Evolutionary conservation across 2,797 vertebrate genomes (phyloP).

Genomic region (Astyanax mexicanus): DNA sequence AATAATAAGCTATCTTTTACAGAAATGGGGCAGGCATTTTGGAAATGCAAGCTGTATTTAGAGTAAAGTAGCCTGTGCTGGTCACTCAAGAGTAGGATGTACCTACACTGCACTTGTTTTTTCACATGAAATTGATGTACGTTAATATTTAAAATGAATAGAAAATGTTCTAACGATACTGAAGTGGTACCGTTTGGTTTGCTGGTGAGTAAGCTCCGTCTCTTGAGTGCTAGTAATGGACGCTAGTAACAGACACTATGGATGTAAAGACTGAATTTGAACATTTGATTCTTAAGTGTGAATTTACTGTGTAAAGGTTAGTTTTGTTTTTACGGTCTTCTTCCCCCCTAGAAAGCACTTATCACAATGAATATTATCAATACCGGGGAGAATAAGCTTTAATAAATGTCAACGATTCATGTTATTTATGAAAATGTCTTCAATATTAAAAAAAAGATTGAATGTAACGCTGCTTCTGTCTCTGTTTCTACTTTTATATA

Average conservation of each 20-base stretch:
- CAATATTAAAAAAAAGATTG: slow-evolving; percentile 54
- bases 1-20: not conserved
- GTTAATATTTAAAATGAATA: not conserved
- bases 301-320: slow-evolving; percentile 43
- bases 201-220: slow-evolving; percentile 31
- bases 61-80: slow-evolving; percentile 1
- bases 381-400: slow-evolving; percentile 59
- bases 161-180: not conserved
- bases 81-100: not conserved
- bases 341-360: slow-evolving; percentile 55
- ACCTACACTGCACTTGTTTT: not conserved
- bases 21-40: not conserved
- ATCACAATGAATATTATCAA: slow-evolving; percentile 45
- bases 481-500: too few species aligned
- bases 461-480: slow-evolving; percentile 46
- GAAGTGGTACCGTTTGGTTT: slow-evolving; percentile 1
- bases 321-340: slow-evolving; percentile 34
- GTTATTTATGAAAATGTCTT: slow-evolving; percentile 63
- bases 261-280: slow-evolving; percentile 36
- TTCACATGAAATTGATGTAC: not conserved
- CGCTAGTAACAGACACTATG: slow-evolving; percentile 38
- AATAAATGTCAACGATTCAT: slow-evolving; percentile 56
- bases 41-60: not conserved
- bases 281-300: slow-evolving; percentile 25
- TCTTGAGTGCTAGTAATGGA: slow-evolving; percentile 31